Evolutionary conservation across 2,797 vertebrate species (phyloP), one percentile per base, ranked within the genome.

Genomic region (Enteromius anoplus): DNA sequence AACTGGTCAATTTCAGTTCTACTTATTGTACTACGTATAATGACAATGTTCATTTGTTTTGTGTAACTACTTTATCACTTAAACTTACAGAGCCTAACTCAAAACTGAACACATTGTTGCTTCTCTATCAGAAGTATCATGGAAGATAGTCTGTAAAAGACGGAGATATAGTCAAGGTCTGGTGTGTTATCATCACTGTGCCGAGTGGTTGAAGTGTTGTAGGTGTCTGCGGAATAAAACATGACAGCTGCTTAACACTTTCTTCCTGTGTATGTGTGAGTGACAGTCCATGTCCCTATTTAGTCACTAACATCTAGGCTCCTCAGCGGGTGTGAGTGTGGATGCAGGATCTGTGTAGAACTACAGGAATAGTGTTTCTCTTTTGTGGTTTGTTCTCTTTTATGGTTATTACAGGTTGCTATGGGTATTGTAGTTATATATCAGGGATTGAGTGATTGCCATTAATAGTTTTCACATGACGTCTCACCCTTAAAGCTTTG

Each of bases 181-280:
- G 76, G 70, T 65, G 78, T 66, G 84, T 62, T 75, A 75, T 81
- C 80, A 40, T 80, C 82, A 34, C 84, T 81, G 81, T 88, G 89
- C 88, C 89, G 84, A 91, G 92, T 87, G 85, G 88, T 80, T 86
- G 69, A 87, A 86, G 88, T 87, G 87, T 90, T 89, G 79, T 85
- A 90, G 81, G 89, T 91, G 90, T 88, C 84, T 80, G 82, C 89
- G 90, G 93, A 91, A 70, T 78, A 79, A 94, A 91, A 85, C 80
- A 84, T 90, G 89, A 92, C 92, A 94, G 93, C 92, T 94, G 93
- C 91, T 88, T 92, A 91, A 93, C 91, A 92, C 90, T 89, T 92
- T 73, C 88, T 83, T 85, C 79, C 88, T 86, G 89, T 93, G 92
- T 90, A 89, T 88, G 87, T 80, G 55, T 26, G 86, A 78, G 53